phyloP scores from a whole-genome alignment of 2,113 vertebrate species.

The Urocynchramus pylzowi region DNA sequence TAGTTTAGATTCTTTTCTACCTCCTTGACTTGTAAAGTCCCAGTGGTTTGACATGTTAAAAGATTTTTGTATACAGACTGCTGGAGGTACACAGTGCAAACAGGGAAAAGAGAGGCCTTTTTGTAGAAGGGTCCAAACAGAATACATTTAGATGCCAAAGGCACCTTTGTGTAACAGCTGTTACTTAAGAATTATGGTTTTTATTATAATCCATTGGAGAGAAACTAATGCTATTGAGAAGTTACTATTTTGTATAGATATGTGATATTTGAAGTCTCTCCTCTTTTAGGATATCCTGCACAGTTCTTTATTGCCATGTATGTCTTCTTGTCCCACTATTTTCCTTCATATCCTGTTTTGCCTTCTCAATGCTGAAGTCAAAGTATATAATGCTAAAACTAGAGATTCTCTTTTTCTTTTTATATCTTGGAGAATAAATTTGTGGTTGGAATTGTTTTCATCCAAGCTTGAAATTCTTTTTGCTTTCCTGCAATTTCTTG shows the following conservation, averaged over 20 bases:
- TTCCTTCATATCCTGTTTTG: not conserved
- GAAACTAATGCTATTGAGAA: not conserved
- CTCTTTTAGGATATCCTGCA: not conserved
- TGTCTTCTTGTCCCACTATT: not conserved
- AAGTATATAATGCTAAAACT: not conserved
- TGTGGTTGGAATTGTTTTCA: not conserved
- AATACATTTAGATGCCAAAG: not conserved
- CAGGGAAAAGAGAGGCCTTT: not conserved
- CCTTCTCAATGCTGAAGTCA: not conserved
- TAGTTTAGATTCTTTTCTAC: not conserved
- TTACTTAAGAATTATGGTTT: not conserved
- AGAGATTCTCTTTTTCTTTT: not conserved
- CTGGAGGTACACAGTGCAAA: not conserved
- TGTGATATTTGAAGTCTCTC: not conserved
- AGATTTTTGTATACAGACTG: not conserved
- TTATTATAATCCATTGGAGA: not conserved
- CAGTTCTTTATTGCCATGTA: not conserved
- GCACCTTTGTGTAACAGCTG: not conserved
- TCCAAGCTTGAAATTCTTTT: not conserved
- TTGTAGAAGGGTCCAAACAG: not conserved
- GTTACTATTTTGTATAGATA: not conserved
- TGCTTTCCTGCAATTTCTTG: not conserved
- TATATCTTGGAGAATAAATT: not conserved
- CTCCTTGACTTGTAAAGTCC: not conserved
- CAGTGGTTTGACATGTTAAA: not conserved